These are phyloP conservation scores for Meliscaeva auricollis DNA, from an alignment of 2,888 invertebrate species.

Conservation along the genomic window DNA sequence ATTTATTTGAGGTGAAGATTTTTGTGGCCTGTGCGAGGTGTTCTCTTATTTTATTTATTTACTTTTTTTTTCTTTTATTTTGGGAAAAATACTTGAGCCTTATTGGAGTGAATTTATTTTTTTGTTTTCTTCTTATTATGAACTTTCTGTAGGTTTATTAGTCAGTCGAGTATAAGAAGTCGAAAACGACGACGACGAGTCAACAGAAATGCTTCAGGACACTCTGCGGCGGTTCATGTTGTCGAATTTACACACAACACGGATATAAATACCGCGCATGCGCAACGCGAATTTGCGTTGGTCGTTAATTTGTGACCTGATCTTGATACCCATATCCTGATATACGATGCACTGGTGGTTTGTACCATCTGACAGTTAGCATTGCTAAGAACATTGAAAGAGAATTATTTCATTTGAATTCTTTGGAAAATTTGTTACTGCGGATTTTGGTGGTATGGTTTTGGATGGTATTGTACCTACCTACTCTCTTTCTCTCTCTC, in stretches of 20 bases:
- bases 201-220: constrained; percentile 28
- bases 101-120: constrained; percentile 68
- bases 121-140: constrained; percentile 6
- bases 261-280: constrained; percentile 75
- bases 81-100: constrained; percentile 45
- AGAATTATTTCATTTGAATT: constrained; percentile 74
- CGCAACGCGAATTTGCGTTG: constrained; percentile 76
- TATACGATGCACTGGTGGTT: constrained; percentile 70
- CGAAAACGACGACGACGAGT: constrained; percentile 11
- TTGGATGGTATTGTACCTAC: neutral
- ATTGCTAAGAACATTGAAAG: constrained; percentile 69
- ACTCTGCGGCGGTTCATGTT: constrained; percentile 65
- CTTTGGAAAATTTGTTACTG: constrained; percentile 46
- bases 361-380: constrained; percentile 71
- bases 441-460: neutral
- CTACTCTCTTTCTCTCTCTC: neutral
- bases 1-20: constrained; percentile 75
- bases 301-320: constrained; percentile 77
- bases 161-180: neutral
- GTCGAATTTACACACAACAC: constrained; percentile 77
- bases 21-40: constrained; percentile 67
- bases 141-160: constrained; percentile 38
- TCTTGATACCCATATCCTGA: constrained; percentile 76
- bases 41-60: constrained; percentile 19
- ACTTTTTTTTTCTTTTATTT: constrained; percentile 15